phyloP scores from a whole-genome alignment of 1,140 invertebrate genomes.

The Amphibalanus amphitrite region DNA sequence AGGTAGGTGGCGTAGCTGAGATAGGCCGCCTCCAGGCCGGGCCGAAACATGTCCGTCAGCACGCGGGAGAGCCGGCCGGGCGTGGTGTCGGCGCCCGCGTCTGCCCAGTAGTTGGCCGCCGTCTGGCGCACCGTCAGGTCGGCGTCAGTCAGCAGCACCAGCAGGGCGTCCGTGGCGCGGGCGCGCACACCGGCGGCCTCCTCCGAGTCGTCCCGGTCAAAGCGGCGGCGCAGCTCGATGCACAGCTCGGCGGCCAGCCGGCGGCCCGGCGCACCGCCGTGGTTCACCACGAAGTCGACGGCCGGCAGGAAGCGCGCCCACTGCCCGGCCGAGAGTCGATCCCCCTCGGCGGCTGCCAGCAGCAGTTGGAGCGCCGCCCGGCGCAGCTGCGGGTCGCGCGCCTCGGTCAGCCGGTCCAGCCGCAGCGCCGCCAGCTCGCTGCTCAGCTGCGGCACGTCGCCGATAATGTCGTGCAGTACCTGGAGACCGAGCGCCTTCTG shows the following conservation, averaged over 20 bases:
- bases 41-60: constrained; percentile 30
- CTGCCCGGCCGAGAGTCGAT: neutral
- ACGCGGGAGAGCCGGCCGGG: constrained; percentile 22
- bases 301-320: neutral
- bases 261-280: too few relatives aligned
- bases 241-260: neutral
- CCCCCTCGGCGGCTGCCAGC: neutral
- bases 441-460: neutral
- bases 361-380: neutral
- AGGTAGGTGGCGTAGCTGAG: constrained; percentile 31
- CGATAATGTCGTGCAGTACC: neutral
- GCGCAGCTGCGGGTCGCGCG: neutral
- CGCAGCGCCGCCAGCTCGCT: neutral
- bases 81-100: neutral
- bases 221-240: neutral
- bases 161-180: neutral
- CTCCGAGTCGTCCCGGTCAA: neutral
- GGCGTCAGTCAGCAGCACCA: neutral
- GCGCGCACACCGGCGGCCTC: neutral
- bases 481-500: neutral
- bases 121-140: neutral
- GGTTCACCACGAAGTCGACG: neutral
- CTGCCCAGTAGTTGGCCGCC: neutral
- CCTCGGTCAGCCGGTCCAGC: neutral
- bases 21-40: constrained; percentile 28